Base-by-base conservation (phyloP, 1,140 invertebrate genomes). In the Neodiprion virginianus region DNA sequence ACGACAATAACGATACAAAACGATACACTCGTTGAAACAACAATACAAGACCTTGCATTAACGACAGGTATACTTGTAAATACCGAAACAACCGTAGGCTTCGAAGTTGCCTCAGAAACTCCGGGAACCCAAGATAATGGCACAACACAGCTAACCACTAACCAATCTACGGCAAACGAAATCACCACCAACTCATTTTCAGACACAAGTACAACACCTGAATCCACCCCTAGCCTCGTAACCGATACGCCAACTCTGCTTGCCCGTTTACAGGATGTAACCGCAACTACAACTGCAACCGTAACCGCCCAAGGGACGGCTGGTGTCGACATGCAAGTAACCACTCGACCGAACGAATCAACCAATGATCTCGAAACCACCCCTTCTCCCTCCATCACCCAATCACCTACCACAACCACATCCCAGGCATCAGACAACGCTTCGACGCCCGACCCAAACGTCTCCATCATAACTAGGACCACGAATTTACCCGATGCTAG, bases 261-360 rank as follows among this genome's bases (percentile, higher is more conserved):
- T 88, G 81, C 80, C 81, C 84, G 66, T 89, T 89, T 89, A 79
- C 87, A 89, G 88, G 86, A 85, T 79, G 78, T 81, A 75, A 85
- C 83, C 72, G 76, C 82, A 81, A 40, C 28, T 40, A 40, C 28
- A 40, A 40, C 28, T 40, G 11, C 53, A 61, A 61, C 53, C 53
- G 74, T 84, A 88, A 88, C 81, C 79, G 84, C 86, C 84, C 87
- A 89, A 89, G 77, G 80, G 86, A 89, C 86, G 85, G 86, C 84
- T 83, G 81, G 81, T 84, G 80, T 77, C 66, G 76, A 79, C 69
- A 71, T 48, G 49, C 78, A 78, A 76, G 67, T 73, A 73, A 82
- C 80, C 70, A 78, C 69, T 79, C 40, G 69, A 78, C 48, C 82
- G 79, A 75, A 79, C 77, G 28, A 83, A 40, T 61, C 53, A 14